Evolutionary conservation across 2,113 vertebrate genomes (phyloP).

Genomic region (Clarias gariepinus): DNA sequence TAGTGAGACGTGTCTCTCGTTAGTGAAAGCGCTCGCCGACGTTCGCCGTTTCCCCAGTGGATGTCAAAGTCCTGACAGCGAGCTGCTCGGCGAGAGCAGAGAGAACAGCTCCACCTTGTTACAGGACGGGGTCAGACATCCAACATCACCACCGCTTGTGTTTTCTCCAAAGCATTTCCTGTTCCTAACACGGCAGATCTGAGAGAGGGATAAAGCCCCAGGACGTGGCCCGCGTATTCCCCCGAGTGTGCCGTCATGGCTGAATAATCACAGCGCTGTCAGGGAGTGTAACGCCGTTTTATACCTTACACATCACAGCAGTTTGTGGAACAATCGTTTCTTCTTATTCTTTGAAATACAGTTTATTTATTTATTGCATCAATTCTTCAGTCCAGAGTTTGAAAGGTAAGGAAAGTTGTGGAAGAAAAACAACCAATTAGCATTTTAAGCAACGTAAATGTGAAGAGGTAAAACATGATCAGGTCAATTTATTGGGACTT

Average conservation of each 20-base stretch:
- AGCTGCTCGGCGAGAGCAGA: background rate
- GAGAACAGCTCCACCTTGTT: background rate
- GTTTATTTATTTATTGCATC: too few relatives aligned
- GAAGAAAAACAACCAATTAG: too few relatives aligned
- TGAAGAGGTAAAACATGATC: too few relatives aligned
- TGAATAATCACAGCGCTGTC: too few relatives aligned
- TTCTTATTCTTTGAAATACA: too few relatives aligned
- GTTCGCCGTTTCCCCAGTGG: background rate
- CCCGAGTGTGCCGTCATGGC: background rate
- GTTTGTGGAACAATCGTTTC: too few relatives aligned
- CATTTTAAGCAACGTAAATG: too few relatives aligned
- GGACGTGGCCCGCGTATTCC: background rate
- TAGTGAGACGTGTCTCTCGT: background rate
- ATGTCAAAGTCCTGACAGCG: too few relatives aligned
- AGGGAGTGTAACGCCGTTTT: background rate
- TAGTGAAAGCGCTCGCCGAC: background rate
- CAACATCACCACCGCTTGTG: background rate
- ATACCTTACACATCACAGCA: too few relatives aligned
- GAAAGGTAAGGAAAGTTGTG: too few relatives aligned
- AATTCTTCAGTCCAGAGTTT: too few relatives aligned
- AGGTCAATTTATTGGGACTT: too few relatives aligned
- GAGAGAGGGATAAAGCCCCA: background rate
- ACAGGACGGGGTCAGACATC: background rate
- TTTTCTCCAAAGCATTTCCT: background rate
- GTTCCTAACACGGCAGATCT: background rate